Base-by-base conservation (phyloP, 1,140 invertebrate species). In the Drosophila pseudoobscura region DNA sequence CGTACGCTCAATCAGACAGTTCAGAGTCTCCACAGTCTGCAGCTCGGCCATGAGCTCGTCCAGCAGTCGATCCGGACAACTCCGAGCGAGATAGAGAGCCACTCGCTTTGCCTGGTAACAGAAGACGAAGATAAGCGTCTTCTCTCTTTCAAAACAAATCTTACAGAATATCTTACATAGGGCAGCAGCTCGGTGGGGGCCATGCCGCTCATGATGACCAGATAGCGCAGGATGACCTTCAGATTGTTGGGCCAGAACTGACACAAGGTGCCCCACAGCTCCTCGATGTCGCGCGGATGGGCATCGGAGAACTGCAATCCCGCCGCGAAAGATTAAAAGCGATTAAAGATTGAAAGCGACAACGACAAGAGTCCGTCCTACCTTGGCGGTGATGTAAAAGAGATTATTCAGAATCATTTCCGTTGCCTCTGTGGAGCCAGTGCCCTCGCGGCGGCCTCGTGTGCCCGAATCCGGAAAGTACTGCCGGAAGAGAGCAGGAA, bases 351-450 rank as follows among this genome's bases (percentile, higher is more conserved):
- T 54, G 31, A 45, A 45, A 45, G 6, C 17, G 35, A 13, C 0
- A 65, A 15, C n/a, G 5, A 22, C 29, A 1, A 31, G 22, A 45
- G 20, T 15, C 41, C 45, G 11, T 15, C 75, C 59, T 93, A 97
- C 96, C 95, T 98, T 99, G 0, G 97, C 97, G 7, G 98, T 99
- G 75, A 99, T 97, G 91, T 99, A 99, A 91, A 99, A 98, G 0
- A 99, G 94, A 93, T 99, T 99, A 92, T 99, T 99, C 20, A 99
- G 94, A 17, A 99, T 97, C 97, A 99, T 99, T 93, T 99, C 98
- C 0, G 99, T 99, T n/a, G 98, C 98, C 93, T 99, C 97, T 0
- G 97, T 97, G 1, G 97, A 99, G 17, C 98, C 98, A 95, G 98
- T 99, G 0, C 98, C 98, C 92, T 98, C 97, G 55, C 96, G 94